Percentiles rank a stretch among this genome's conserved stretches.
Evolutionary conservation across 2,888 invertebrate genomes (phyloP).

Genomic region (Cactoblastis cactorum): DNA sequence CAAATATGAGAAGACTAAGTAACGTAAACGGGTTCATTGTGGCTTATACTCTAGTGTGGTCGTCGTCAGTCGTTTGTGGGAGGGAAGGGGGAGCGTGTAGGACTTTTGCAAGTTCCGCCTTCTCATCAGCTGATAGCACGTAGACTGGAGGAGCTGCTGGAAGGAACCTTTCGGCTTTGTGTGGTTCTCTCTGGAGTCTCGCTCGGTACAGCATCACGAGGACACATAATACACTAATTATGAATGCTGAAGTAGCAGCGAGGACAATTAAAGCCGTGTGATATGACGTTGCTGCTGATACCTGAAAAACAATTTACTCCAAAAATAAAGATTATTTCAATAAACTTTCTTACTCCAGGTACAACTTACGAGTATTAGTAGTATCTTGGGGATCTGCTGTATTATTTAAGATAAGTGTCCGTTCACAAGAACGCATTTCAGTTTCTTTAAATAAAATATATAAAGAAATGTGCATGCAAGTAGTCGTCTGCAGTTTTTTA

Average conservation of each 20-base stretch:
- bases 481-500: too few relatives aligned
- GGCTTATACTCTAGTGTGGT: conserved; percentile 49
- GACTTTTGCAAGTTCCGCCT: conserved; percentile 72
- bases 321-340: too few relatives aligned
- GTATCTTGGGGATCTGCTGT: too few relatives aligned
- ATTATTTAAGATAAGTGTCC: too few relatives aligned
- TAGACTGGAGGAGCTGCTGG: conserved; percentile 83
- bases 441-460: too few relatives aligned
- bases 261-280: conserved; percentile 88
- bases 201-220: conserved; percentile 86
- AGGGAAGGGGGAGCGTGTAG: conserved; percentile 52
- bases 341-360: too few relatives aligned
- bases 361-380: too few relatives aligned
- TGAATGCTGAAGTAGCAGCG: conserved; percentile 88
- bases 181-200: conserved; percentile 69
- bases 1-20: conserved; percentile 19
- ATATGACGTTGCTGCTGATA: conserved; percentile 83
- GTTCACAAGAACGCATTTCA: too few relatives aligned
- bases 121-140: conserved; percentile 83
- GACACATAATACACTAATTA: conserved; percentile 87
- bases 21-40: conserved; percentile 20
- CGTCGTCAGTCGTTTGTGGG: conserved; percentile 27
- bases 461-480: too few relatives aligned
- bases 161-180: conserved; percentile 80
- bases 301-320: conserved; percentile 44